Conservation (phyloP, 1,140 invertebrate species). For the Ostrea edulis region DNA sequence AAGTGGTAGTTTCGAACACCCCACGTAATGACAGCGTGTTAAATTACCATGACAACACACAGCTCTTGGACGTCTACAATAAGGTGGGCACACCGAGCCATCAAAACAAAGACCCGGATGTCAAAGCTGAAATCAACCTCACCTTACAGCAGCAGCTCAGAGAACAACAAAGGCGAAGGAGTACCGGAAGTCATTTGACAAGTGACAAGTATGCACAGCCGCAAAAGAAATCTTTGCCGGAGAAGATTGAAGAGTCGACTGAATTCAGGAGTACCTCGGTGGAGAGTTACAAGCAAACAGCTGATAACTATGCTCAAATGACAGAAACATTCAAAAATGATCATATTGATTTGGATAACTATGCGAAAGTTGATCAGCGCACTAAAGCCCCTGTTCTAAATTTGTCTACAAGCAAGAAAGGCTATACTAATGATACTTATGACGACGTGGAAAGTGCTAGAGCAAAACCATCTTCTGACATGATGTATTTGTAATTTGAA, state of each 20-base stretch:
- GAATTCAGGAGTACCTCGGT: not conserved
- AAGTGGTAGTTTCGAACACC: conserved; percentile 2
- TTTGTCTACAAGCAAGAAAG: not conserved
- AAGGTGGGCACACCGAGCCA: not conserved
- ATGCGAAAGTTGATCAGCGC: conserved; percentile 16
- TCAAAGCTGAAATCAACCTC: not conserved
- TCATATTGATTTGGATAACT: not conserved
- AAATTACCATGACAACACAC: conserved; percentile 36
- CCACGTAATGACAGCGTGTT: conserved; percentile 13
- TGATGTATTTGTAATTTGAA: not conserved
- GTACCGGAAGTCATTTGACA: conserved; percentile 24
- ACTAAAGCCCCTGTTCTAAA: not conserved
- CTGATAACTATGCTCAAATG: conserved; percentile 22
- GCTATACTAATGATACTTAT: not conserved
- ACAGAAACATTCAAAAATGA: conserved; percentile 5
- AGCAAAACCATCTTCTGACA: not conserved
- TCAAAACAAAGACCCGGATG: not conserved
- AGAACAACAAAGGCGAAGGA: conserved; percentile 24
- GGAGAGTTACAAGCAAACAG: not conserved
- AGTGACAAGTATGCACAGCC: conserved; percentile 35
- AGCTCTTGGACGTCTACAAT: conserved; percentile 26
- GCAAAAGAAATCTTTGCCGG: not conserved
- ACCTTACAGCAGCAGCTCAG: conserved; percentile 19
- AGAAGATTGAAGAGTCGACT: conserved; percentile 1
- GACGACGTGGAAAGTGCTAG: conserved; percentile 14